Evolutionary conservation across 2,888 invertebrate species (phyloP), one percentile per base, ranked within the genome.

Genomic region (Atethmia centrago): DNA sequence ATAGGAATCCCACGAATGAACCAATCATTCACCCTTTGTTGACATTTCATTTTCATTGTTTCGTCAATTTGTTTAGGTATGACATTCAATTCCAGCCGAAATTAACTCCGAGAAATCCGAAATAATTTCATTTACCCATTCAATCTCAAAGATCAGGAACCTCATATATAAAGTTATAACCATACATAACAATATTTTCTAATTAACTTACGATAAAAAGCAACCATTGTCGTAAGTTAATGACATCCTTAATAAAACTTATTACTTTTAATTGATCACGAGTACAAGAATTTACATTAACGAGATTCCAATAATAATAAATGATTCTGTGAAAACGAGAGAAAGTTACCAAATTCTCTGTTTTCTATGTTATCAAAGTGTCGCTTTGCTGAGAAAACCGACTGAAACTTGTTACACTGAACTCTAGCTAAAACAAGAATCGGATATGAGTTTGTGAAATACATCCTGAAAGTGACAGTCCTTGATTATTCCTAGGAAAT

Each of bases 341-440:
- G 71, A 77, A 79, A 76, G 75, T 62, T 69, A 28, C 36, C 47
- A 49, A 74, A 74, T 78, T 49, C 56, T 68, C 77, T 56, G 71
- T 71, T 62, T 67, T 62, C 58, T 49, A 82, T 73, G 8, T 62
- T 65, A 76, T 82, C 79, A 58, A 65, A 76, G 25, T 25, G 61
- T 70, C 53, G 25, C 21, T 25, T 62, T 69, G 40, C 59, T 62
- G 55, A 58, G 75, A 75, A 69, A 68, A 70, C 55, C 49, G 58
- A 31, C 72, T 62, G 55, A 68, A 79, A 82, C 49, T 71, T 58
- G 25, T 51, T 64, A 31, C 59, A 14, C 42, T 56, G 31, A 42
- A 31, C 7, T 71, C 7, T 55, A 31, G 62, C 16, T 65, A 31
- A 49, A 51, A 31, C 4, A 19, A 19, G 55, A 64, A 71, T 72